A percentile compares a stretch with the other conserved stretches of the same genome.
Conservation (phyloP, 2,888 invertebrate species). For the Heliconius ethilla region DNA sequence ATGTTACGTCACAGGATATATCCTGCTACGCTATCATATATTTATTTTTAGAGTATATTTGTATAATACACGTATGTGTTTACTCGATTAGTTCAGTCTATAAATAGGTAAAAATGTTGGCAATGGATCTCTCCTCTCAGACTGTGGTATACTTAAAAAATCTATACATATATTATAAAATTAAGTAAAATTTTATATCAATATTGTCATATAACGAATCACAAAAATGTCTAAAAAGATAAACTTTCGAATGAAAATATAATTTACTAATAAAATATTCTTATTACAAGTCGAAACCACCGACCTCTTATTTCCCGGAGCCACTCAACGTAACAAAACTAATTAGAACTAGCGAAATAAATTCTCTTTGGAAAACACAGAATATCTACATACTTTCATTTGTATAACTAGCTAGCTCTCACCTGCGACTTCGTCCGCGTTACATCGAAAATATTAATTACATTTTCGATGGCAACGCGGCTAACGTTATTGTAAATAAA, state of each 20-base stretch:
- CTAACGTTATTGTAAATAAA: too few relatives aligned
- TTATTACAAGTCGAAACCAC: conserved; percentile 17
- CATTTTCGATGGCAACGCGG: too few relatives aligned
- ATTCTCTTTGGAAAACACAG: not conserved
- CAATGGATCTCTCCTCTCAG: not conserved
- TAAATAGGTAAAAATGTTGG: not conserved
- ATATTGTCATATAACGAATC: not conserved
- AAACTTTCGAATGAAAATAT: not conserved
- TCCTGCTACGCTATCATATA: not conserved
- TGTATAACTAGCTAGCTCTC: too few relatives aligned
- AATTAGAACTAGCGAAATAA: conserved; percentile 23
- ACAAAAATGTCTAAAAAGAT: not conserved
- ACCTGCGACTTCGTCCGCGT: too few relatives aligned
- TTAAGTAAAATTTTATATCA: not conserved
- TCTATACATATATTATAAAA: not conserved
- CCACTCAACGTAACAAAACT: conserved; percentile 18
- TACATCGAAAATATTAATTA: too few relatives aligned
- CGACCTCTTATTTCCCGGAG: not conserved
- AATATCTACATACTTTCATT: too few relatives aligned
- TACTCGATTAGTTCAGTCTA: not conserved
- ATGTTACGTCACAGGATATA: not conserved
- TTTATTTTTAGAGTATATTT: not conserved
- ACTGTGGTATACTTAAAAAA: not conserved
- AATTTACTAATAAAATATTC: not conserved
- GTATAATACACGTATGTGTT: not conserved